phyloP scores from a whole-genome alignment of 2,797 vertebrate species.

The Anolis apletophallus region DNA sequence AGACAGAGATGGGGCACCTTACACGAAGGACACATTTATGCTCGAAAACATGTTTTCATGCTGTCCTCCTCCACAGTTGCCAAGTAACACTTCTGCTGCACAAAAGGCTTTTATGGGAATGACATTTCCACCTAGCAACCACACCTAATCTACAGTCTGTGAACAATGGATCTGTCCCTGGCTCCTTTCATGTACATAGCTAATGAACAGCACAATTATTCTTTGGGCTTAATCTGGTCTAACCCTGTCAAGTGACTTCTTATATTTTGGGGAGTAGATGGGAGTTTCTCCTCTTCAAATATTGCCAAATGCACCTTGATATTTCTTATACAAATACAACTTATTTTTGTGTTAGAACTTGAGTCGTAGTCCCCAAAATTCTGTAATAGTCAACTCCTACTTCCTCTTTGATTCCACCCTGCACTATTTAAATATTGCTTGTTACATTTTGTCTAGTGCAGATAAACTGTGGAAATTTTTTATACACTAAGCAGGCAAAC shows the following conservation, averaged over 20 bases:
- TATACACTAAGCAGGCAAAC: too few species aligned
- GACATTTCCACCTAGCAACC: slow-evolving; percentile 29
- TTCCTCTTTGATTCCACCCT: neutral
- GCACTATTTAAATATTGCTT: neutral
- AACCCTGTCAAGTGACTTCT: neutral
- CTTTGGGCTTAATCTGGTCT: neutral
- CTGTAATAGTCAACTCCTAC: neutral
- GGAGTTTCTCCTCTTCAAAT: neutral
- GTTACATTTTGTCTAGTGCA: neutral
- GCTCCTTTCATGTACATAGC: slow-evolving; percentile 10
- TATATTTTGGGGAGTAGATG: neutral
- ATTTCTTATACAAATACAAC: neutral
- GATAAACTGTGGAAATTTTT: neutral
- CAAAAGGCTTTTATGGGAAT: slow-evolving; percentile 26
- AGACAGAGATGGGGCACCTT: neutral
- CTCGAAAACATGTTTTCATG: neutral
- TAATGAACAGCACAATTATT: slow-evolving; percentile 15
- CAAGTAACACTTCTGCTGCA: slow-evolving; percentile 4
- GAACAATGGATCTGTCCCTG: neutral
- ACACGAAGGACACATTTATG: neutral
- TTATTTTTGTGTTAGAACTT: accelerated
- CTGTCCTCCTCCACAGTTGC: slow-evolving; percentile 21
- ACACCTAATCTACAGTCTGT: neutral
- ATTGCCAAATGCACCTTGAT: slow-evolving; percentile 16
- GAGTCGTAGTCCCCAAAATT: neutral